Evolutionary conservation across 1,140 invertebrate genomes (phyloP).

Genomic region (Lepidurus couesii): DNA sequence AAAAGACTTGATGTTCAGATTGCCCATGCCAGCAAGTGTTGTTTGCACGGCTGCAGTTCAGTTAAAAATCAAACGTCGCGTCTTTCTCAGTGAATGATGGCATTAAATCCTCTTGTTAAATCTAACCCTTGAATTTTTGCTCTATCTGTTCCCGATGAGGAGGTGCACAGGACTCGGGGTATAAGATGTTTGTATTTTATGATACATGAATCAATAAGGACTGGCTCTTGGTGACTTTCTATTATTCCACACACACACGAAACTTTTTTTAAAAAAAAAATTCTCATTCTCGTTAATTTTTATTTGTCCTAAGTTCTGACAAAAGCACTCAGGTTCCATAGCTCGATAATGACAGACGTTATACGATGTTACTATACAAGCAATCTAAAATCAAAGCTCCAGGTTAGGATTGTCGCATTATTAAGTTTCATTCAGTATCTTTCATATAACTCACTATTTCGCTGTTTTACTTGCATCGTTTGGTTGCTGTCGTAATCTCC

Average conservation of each 20-base stretch:
- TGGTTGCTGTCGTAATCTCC: background rate
- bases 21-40: background rate
- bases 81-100: constrained; percentile 11
- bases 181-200: background rate
- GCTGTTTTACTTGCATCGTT: background rate
- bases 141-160: background rate
- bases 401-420: constrained; percentile 18
- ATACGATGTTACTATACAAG: constrained; percentile 19
- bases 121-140: background rate
- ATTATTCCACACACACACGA: background rate
- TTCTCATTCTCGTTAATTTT: background rate
- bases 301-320: constrained; percentile 14
- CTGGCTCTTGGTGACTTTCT: background rate
- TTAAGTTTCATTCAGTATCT: constrained; percentile 2
- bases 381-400: constrained; percentile 15
- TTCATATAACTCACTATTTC: background rate
- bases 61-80: constrained; percentile 15
- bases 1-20: no score
- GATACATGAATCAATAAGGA: background rate
- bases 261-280: background rate
- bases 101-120: background rate
- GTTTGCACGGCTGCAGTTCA: background rate
- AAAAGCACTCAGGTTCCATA: constrained; percentile 22
- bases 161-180: constrained; percentile 5
- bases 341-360: constrained; percentile 21